phyloP scores from a whole-genome alignment of 2,797 vertebrate genomes.

The Octomys mimax region DNA sequence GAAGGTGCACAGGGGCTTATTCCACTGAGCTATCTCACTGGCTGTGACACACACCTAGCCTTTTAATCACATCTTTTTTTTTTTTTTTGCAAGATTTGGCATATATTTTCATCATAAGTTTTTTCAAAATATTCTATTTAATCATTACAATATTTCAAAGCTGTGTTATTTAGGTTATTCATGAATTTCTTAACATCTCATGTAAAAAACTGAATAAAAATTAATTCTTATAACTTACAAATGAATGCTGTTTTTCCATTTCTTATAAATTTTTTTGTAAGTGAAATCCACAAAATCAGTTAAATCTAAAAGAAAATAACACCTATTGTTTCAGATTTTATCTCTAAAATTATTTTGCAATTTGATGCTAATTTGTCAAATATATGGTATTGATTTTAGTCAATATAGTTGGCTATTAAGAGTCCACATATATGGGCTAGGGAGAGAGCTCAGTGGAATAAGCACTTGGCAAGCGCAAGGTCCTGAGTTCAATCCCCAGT shows the following conservation, averaged over 20 bases:
- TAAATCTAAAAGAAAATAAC: slow-evolving; percentile 49
- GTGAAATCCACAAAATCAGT: background rate
- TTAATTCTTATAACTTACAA: slow-evolving; percentile 21
- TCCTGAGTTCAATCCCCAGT: no score
- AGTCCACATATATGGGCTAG: background rate
- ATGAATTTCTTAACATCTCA: slow-evolving; percentile 29
- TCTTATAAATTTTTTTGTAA: slow-evolving; percentile 20
- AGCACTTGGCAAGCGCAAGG: no score
- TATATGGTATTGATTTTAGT: background rate
- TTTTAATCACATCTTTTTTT: background rate
- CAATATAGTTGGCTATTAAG: background rate
- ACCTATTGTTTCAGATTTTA: slow-evolving; percentile 5
- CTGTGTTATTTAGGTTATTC: background rate
- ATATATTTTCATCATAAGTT: background rate
- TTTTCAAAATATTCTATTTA: slow-evolving; percentile 13
- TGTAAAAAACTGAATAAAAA: background rate
- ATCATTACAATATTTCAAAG: background rate
- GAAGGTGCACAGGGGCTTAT: no score
- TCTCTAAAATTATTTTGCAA: slow-evolving; percentile 28
- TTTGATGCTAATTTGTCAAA: background rate
- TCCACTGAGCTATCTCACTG: no score
- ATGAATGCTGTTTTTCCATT: background rate
- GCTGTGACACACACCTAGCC: no score
- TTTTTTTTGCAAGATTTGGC: background rate
- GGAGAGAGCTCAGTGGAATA: no score